Evolutionary conservation across 1,140 invertebrate species (phyloP), one percentile per base, ranked within the genome.

Genomic region (Brachionus asplanchnoidis): DNA sequence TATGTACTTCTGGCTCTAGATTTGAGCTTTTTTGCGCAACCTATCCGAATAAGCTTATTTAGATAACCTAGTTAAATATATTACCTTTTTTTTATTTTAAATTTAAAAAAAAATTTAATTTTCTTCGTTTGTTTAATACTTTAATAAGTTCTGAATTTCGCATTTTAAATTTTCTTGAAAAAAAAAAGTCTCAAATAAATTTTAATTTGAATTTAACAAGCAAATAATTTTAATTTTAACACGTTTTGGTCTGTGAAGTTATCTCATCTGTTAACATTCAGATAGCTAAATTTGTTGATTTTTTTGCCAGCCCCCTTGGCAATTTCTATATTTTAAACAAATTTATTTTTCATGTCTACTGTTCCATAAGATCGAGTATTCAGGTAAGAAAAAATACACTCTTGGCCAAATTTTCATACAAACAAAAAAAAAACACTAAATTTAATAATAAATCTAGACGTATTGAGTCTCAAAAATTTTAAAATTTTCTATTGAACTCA

Each of bases 291-390:
- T 2, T 60, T 20, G 3, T 20, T 60, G 20, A 60, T 60, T 60
- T 60, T 7, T 17, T 60, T 17, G 8, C 6, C 20, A 60, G 3
- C 53, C n/a, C 53, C 53, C 20, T 20, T 23, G 53, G 53, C 53
- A 60, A 60, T n/a, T 8, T 0, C 53, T 11, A 8, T 60, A 60
- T 60, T 20, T 17, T 56, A 56, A 8, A 56, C 17, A 56, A 17
- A 56, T 17, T 17, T 60, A 20, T 60, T 26, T 60, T 26, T 60
- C 20, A 60, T 60, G 53, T 60, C 53, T 60, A 60, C 53, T 60
- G 53, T 60, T 60, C 53, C 53, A 60, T 60, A 60, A 60, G 53
- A 60, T 60, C 53, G 53, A 60, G 53, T 60, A 60, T 60, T 60
- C 53, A 60, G 53, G 53, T 60, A 60, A 60, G 53, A 60, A 60